A percentile compares a stretch with the other conserved stretches of the same genome.
Conservation (phyloP, 2,797 vertebrate genomes). For the Phalloptychus januarius region DNA sequence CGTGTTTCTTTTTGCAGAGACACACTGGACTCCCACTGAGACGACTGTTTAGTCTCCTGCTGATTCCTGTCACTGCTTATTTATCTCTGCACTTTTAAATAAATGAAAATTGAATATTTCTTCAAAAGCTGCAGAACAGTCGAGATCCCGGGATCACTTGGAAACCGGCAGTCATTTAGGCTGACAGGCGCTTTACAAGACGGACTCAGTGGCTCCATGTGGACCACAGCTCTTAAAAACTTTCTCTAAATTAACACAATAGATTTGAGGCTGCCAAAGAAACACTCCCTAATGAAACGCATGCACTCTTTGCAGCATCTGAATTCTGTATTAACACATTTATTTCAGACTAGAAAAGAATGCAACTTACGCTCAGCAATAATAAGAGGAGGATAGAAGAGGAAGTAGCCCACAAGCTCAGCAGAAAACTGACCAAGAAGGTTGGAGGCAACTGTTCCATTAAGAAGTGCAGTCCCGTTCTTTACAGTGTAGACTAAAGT, state of each 20-base stretch:
- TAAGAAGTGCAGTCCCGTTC: slow-evolving; percentile 88
- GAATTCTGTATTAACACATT: slow-evolving; percentile 16
- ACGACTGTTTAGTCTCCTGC: slow-evolving; percentile 56
- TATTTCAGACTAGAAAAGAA: slow-evolving; percentile 27
- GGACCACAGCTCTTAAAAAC: slow-evolving; percentile 6
- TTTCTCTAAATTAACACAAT: background rate
- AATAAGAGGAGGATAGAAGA: slow-evolving; percentile 94
- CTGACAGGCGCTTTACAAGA: slow-evolving; percentile 11
- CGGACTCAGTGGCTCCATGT: background rate
- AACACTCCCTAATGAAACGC: slow-evolving; percentile 8
- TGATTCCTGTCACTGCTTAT: slow-evolving; percentile 63
- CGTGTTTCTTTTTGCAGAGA: slow-evolving; percentile 22
- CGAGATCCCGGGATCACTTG: slow-evolving; percentile 42
- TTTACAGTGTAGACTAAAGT: slow-evolving; percentile 92
- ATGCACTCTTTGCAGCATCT: slow-evolving; percentile 10
- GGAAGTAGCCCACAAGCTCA: slow-evolving; percentile 97
- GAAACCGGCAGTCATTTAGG: slow-evolving; percentile 31
- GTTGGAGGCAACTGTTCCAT: slow-evolving; percentile 91
- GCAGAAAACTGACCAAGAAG: slow-evolving; percentile 94
- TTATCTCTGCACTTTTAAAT: slow-evolving; percentile 50
- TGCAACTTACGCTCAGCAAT: slow-evolving; percentile 93
- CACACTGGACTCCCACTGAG: slow-evolving; percentile 39
- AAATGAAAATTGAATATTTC: slow-evolving; percentile 38
- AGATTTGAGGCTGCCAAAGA: slow-evolving; percentile 6
- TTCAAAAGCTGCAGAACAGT: slow-evolving; percentile 42